Evolutionary conservation across 2,113 vertebrate genomes (phyloP).

Genomic region (Mobula hypostoma): DNA sequence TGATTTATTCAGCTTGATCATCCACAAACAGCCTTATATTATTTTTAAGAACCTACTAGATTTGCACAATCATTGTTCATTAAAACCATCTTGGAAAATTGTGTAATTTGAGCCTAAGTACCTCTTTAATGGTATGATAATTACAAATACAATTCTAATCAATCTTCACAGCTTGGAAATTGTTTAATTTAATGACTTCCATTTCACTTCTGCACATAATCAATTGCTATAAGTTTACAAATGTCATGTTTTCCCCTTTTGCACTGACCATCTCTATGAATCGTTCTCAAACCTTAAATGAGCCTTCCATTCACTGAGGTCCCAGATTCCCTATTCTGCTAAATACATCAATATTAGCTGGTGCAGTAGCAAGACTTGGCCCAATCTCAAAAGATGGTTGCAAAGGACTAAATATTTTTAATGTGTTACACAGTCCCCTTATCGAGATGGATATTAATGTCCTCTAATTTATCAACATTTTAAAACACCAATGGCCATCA

Average conservation of each 20-base stretch:
- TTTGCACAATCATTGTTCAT: no score
- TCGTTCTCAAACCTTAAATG: no score
- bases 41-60: no score
- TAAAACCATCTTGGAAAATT: no score
- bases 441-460: background rate
- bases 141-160: background rate
- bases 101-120: background rate
- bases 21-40: no score
- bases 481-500: background rate
- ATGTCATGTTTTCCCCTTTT: no score
- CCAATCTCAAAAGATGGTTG: background rate
- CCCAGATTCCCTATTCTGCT: background rate
- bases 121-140: background rate
- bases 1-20: no score
- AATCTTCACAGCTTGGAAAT: background rate
- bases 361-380: background rate
- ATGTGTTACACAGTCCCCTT: background rate
- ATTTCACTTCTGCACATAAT: no score
- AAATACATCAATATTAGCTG: background rate
- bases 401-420: background rate
- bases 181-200: no score
- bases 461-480: background rate
- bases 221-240: no score
- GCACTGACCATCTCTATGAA: no score
- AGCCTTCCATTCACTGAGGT: no score